Evolutionary conservation across 1,140 invertebrate species (phyloP).

Genomic region (Coelopa frigida): DNA sequence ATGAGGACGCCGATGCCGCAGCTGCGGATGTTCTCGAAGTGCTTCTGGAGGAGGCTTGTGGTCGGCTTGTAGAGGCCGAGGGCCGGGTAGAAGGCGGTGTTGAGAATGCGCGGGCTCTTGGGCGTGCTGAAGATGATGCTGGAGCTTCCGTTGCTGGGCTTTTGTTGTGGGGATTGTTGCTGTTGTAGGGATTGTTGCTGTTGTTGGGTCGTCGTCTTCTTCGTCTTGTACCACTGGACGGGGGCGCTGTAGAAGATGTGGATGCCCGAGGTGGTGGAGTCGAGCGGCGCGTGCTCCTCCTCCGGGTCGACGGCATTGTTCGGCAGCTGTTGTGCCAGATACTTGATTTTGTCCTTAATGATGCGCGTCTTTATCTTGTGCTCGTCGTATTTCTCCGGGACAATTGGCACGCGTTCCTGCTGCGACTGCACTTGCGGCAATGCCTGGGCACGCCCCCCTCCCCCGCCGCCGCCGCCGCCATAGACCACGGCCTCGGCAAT

Average conservation of each 20-base stretch:
- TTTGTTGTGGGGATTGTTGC: neutral
- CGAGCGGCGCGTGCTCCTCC: slow-evolving; percentile 17
- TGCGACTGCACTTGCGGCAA: slow-evolving; percentile 19
- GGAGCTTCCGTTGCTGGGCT: too few species aligned
- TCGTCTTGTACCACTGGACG: slow-evolving; percentile 39
- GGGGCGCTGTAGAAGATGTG: slow-evolving; percentile 42
- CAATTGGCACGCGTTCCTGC: slow-evolving; percentile 32
- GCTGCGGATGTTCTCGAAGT: slow-evolving; percentile 38
- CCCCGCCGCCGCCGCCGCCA: neutral
- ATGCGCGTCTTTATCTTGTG: slow-evolving; percentile 38
- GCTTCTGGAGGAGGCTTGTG: slow-evolving; percentile 28
- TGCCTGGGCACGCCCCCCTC: slow-evolving; percentile 5
- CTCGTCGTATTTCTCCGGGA: slow-evolving; percentile 43
- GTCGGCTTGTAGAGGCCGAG: slow-evolving; percentile 38
- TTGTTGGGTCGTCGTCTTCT: slow-evolving; percentile 21
- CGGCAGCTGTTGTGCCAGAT: slow-evolving; percentile 27
- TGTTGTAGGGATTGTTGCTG: slow-evolving; percentile 9
- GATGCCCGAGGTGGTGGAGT: slow-evolving; percentile 26
- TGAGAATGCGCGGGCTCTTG: slow-evolving; percentile 26
- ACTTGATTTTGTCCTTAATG: slow-evolving; percentile 35
- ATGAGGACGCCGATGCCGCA: slow-evolving; percentile 40
- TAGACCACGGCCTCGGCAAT: slow-evolving; percentile 23
- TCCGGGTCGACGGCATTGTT: slow-evolving; percentile 22
- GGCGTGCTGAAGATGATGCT: too few species aligned
- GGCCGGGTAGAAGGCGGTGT: slow-evolving; percentile 40